Evolutionary conservation across 2,888 invertebrate species (phyloP).

Genomic region (Caenorhabditis uteleia): DNA sequence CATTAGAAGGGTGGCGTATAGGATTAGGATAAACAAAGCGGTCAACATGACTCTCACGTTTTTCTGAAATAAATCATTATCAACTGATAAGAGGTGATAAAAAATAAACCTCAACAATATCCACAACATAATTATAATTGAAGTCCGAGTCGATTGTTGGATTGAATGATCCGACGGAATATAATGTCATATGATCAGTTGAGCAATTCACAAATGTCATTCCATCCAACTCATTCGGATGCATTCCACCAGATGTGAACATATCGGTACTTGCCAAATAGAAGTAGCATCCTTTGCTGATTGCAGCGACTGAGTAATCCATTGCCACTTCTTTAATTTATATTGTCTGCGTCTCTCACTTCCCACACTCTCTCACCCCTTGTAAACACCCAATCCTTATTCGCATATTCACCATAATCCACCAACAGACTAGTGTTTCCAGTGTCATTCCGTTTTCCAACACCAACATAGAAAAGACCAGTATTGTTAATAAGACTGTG

Average conservation of each 20-base stretch:
- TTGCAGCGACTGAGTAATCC: slow-evolving; percentile 42
- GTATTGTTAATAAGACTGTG: slow-evolving; percentile 46
- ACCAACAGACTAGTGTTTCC: slow-evolving; percentile 15
- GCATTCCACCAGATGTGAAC: slow-evolving; percentile 45
- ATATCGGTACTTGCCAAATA: slow-evolving; percentile 34
- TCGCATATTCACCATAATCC: slow-evolving; percentile 17
- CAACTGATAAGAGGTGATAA: background rate
- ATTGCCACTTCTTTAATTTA: slow-evolving; percentile 14
- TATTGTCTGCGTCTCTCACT: background rate
- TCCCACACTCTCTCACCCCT: too few relatives aligned
- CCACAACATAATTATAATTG: slow-evolving; percentile 40
- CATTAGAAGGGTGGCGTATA: slow-evolving; percentile 16
- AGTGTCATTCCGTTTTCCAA: slow-evolving; percentile 35
- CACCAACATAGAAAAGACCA: slow-evolving; percentile 51
- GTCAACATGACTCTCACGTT: slow-evolving; percentile 31
- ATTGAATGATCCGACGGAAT: slow-evolving; percentile 48
- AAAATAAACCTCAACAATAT: slow-evolving; percentile 25
- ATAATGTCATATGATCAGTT: slow-evolving; percentile 43
- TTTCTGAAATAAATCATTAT: slow-evolving; percentile 7
- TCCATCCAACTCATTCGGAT: slow-evolving; percentile 19
- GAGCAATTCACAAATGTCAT: slow-evolving; percentile 37
- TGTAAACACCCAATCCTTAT: slow-evolving; percentile 29
- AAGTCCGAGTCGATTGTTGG: slow-evolving; percentile 48
- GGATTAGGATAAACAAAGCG: slow-evolving; percentile 18
- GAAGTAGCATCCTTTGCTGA: slow-evolving; percentile 55